These are phyloP conservation scores for Todiramphus saurophagus DNA, from an alignment of 2,113 vertebrate species.

Conservation along the genomic window DNA sequence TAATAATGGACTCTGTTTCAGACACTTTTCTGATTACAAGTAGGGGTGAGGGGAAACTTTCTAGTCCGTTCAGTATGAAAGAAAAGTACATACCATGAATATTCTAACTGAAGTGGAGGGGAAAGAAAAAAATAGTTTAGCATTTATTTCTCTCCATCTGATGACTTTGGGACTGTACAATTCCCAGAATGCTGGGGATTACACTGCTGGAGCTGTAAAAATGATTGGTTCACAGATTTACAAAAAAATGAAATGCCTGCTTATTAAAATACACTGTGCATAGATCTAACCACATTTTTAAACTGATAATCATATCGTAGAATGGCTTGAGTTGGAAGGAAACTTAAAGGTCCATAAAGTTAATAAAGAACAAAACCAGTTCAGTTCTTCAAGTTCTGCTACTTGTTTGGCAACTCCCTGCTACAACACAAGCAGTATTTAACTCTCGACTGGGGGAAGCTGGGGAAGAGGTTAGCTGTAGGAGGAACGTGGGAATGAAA, in stretches of 20 bases:
- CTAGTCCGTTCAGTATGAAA: neutral
- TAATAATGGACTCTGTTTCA: neutral
- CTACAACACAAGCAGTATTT: neutral
- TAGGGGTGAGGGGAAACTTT: fast-evolving
- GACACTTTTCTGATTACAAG: neutral
- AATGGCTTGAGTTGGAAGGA: too few species aligned
- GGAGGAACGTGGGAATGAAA: neutral
- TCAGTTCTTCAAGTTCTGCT: neutral
- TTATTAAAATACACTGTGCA: neutral
- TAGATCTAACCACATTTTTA: neutral
- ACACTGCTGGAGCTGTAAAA: neutral
- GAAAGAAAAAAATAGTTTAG: neutral
- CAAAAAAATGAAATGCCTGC: neutral
- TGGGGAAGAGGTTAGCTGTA: neutral
- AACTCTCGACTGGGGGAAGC: neutral
- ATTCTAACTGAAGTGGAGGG: neutral
- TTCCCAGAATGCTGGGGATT: neutral
- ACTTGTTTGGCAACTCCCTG: neutral
- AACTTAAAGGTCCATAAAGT: neutral
- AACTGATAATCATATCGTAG: neutral
- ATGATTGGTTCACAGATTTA: neutral
- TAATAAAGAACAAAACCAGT: slow-evolving; percentile 2
- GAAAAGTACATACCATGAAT: neutral
- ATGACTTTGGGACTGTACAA: neutral
- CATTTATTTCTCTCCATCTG: neutral